These are phyloP conservation scores for Noctua fimbriata DNA, from an alignment of 2,888 invertebrate species.

Conservation along the genomic window DNA sequence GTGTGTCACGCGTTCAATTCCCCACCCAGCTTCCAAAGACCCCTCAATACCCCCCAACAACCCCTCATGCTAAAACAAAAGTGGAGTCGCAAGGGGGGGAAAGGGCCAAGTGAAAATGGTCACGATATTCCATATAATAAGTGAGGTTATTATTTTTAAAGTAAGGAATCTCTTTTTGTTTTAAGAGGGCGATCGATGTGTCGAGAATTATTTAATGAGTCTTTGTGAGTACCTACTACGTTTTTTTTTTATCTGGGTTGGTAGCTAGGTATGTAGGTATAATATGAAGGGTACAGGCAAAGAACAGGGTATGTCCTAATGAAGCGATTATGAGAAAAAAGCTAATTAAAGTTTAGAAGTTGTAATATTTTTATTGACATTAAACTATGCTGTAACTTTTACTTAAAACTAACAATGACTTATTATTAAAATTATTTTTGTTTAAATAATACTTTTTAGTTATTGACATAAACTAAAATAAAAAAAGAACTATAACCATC, in stretches of 20 bases:
- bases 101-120: conserved; percentile 42
- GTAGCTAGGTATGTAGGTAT: conserved; percentile 10
- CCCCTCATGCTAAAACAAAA: conserved; percentile 23
- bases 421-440: too few species aligned
- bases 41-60: conserved; percentile 28
- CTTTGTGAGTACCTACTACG: conserved; percentile 16
- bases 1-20: conserved; percentile 72
- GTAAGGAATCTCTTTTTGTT: conserved; percentile 65
- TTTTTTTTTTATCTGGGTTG: conserved; percentile 9
- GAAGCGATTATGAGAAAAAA: too few species aligned
- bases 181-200: conserved; percentile 59
- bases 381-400: too few species aligned
- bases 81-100: not conserved
- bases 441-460: too few species aligned
- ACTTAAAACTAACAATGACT: too few species aligned
- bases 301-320: too few species aligned
- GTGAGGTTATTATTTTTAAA: conserved; percentile 67
- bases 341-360: too few species aligned
- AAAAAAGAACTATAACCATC: too few species aligned
- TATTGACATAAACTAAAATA: too few species aligned
- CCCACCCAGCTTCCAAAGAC: conserved; percentile 47
- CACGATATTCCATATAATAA: conserved; percentile 33
- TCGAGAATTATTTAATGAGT: conserved; percentile 63
- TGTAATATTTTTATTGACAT: too few species aligned
- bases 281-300: not conserved